Evolutionary conservation across 2,797 vertebrate species (phyloP), one percentile per base, ranked within the genome.

Genomic region (Antrozous pallidus): DNA sequence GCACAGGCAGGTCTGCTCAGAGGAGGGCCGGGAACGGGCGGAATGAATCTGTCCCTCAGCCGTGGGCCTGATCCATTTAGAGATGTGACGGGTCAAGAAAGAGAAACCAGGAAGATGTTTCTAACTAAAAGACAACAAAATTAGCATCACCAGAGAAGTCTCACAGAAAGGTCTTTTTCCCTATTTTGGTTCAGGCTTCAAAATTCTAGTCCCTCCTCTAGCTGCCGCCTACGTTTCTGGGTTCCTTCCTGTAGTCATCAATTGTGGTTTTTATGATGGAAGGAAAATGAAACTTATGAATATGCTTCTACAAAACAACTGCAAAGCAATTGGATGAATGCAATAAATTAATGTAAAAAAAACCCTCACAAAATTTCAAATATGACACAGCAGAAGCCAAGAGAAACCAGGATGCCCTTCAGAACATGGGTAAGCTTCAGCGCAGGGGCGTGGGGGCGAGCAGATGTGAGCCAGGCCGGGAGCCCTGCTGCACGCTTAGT

Each of bases 221-320:
- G 56, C 67, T 42, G n/a, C 36, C n/a, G 8, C 67, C 78, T 84
- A 6, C 3, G 24, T 28, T 77, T 75, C 86, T 75, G 33, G 86
- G 45, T 51, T 14, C 49, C 69, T 75, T 75, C 81, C 75, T 93
- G 54, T 88, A 71, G 45, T 42, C 71, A 61, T 11, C 73, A 45
- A 13, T 51, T 51, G 54, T 5, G 8, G 33, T 83, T 78, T 94
- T 93, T 88, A 67, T 3, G 77, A 78, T 12, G 33, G 67, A 81
- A 74, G 58, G 90, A 73, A 87, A 45, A 54, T 74, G 74, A 87
- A 78, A 93, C 31, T 81, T 42, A 92, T 31, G 38, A 86, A 86
- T 56, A 84, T 93, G 84, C 47, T 88, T 96, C 83, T 58, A 90
- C 49, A 90, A 47, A 95, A 94, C 75, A 91, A 74, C 1, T 38